These are phyloP conservation scores for Tridacna crocea DNA, from an alignment of 2,888 invertebrate genomes.

Conservation along the genomic window DNA sequence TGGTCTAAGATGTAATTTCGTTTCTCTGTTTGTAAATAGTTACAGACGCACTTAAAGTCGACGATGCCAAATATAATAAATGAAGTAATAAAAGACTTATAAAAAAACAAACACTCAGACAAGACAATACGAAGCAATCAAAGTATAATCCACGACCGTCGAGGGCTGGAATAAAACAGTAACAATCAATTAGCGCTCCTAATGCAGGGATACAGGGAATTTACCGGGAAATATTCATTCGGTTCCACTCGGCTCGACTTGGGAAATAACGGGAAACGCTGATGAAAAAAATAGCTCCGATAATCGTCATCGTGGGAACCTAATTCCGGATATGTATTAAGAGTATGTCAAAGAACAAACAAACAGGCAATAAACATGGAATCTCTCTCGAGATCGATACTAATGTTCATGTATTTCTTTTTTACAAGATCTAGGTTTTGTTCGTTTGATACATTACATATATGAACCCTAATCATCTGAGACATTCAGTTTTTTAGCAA, in stretches of 20 bases:
- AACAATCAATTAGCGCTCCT: neutral
- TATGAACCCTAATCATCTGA: too few relatives aligned
- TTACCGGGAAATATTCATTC: neutral
- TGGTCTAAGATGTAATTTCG: too few relatives aligned
- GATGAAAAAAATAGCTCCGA: slow-evolving; percentile 17
- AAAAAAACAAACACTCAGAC: too few relatives aligned
- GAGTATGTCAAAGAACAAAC: slow-evolving; percentile 11
- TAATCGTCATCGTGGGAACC: slow-evolving; percentile 3
- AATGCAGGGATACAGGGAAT: too few relatives aligned
- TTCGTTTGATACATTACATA: too few relatives aligned
- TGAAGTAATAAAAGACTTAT: too few relatives aligned
- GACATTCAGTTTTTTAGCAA: too few relatives aligned
- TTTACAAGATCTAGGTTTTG: neutral
- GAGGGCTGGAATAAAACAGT: neutral
- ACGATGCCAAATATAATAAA: too few relatives aligned
- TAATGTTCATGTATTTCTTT: slow-evolving; percentile 12
- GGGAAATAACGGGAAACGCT: slow-evolving; percentile 13
- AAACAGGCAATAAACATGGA: slow-evolving; percentile 11
- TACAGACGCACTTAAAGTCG: too few relatives aligned
- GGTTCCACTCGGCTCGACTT: neutral
- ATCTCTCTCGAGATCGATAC: neutral
- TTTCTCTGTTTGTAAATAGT: too few relatives aligned
- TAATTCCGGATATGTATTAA: slow-evolving; percentile 11
- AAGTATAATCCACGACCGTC: too few relatives aligned
- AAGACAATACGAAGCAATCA: too few relatives aligned